Percentiles rank a stretch among this genome's conserved stretches.
Evolutionary conservation across 2,113 vertebrate genomes (phyloP).

Genomic region (Epinephelus moara): DNA sequence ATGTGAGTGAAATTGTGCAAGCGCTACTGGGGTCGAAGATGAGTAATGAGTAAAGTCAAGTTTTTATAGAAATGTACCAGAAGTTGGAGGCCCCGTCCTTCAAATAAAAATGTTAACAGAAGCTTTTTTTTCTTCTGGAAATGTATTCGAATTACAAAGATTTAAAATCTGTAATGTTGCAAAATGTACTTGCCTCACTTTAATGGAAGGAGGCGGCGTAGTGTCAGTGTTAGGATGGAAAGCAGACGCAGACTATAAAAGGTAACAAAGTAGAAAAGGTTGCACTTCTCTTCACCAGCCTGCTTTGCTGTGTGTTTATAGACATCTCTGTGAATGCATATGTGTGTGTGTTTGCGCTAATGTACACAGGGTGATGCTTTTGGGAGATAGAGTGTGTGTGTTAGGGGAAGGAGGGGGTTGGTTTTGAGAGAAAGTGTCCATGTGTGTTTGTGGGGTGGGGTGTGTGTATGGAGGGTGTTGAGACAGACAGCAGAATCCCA

Average conservation of each 20-base stretch:
- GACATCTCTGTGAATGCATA: slow-evolving; percentile 33
- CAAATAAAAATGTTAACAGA: neutral
- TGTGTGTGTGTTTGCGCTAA: slow-evolving; percentile 32
- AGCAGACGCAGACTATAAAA: neutral
- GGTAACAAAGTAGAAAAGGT: slow-evolving; percentile 3
- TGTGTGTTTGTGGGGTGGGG: slow-evolving; percentile 36
- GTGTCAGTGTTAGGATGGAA: neutral
- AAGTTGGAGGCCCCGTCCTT: slow-evolving; percentile 13
- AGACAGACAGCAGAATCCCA: slow-evolving; percentile 83
- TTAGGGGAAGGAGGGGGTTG: slow-evolving; percentile 38
- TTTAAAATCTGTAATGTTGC: neutral
- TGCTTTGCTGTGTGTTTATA: slow-evolving; percentile 17
- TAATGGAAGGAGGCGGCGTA: neutral
- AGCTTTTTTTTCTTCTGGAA: neutral
- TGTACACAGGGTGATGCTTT: slow-evolving; percentile 50
- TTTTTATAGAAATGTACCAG: slow-evolving; percentile 43
- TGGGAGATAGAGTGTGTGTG: slow-evolving; percentile 41
- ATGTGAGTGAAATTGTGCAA: slow-evolving; percentile 48
- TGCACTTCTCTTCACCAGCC: slow-evolving; percentile 6
- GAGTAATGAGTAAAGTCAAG: slow-evolving; percentile 39
- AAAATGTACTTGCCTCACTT: slow-evolving; percentile 7
- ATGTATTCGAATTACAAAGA: neutral
- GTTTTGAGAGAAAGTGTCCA: slow-evolving; percentile 44
- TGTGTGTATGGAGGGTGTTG: slow-evolving; percentile 58
- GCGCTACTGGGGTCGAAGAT: slow-evolving; percentile 38